Evolutionary conservation across 2,888 invertebrate genomes (phyloP), one percentile per base, ranked within the genome.

Genomic region (Lydus trimaculatus): DNA sequence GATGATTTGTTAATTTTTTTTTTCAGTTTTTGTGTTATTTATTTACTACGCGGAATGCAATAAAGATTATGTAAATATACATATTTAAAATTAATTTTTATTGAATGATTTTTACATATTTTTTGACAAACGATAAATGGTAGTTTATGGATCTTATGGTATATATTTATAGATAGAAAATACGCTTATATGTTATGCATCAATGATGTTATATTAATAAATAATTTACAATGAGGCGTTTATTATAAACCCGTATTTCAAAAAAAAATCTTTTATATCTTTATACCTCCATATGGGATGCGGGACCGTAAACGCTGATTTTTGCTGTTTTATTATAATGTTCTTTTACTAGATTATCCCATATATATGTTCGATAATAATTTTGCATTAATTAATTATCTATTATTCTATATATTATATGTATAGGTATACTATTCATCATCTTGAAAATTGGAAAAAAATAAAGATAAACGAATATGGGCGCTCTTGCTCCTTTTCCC

Each of bases 161-260:
- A 33, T 33, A 33, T 33, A 7, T 33, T 33, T 33, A 33, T 33
- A 33, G 33, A 33, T 33, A 9, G 33, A 33, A 33, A 33, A 33
- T 11, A 33, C 7, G 33, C 33, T 7, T 33, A 33, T 43, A 33
- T 43, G n/a, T 17, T 43, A 13, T n/a, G n/a, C 43, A 36, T 36
- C 36, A 36, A 36, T 13, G 43, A n/a, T 43, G 43, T 7, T n/a
- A 43, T 15, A 43, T 43, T 43, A 43, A 43, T 43, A 43, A 43
- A 43, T 43, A 43, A 43, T 43, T 43, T 43, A 43, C 43, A 43
- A 43, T 43, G 17, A 43, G n/a, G n/a, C 43, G n/a, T 43, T 43
- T 43, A 43, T 43, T 43, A 43, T 43, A 43, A 43, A 17, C 43
- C 43, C 43, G 43, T 43, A 43, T 43, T 43, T 43, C 17, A n/a